A percentile compares a stretch with the other conserved stretches of the same genome.
phyloP scores from a whole-genome alignment of 2,888 invertebrate genomes.

The Ecliptopera silaceata region DNA sequence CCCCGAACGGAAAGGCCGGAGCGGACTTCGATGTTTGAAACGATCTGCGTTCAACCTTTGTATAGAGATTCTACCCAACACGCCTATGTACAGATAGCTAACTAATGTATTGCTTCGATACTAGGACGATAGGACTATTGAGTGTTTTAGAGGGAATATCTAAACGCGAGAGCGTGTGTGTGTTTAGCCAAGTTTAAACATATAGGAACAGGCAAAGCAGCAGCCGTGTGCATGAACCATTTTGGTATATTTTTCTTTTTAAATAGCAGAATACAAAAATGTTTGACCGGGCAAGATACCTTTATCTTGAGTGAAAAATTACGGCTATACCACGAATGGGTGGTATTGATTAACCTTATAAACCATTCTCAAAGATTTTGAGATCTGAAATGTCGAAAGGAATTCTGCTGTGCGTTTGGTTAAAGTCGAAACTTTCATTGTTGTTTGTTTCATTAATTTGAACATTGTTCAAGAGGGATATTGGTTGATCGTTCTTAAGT shows the following conservation, averaged over 20 bases:
- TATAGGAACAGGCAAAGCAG: too few species aligned
- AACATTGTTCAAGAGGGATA: neutral
- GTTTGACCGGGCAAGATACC: too few species aligned
- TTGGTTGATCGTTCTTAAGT: slow-evolving; percentile 9
- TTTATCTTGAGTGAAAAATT: too few species aligned
- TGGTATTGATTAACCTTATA: too few species aligned
- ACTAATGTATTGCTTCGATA: slow-evolving; percentile 8
- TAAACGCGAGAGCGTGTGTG: too few species aligned
- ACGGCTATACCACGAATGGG: too few species aligned
- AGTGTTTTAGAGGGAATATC: too few species aligned
- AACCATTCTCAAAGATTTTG: too few species aligned
- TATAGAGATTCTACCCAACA: slow-evolving; percentile 5
- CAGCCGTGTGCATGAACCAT: too few species aligned
- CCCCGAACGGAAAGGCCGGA: slow-evolving; percentile 87
- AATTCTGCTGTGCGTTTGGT: neutral
- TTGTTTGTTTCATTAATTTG: neutral
- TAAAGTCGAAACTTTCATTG: neutral
- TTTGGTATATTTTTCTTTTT: too few species aligned
- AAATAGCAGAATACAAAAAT: too few species aligned
- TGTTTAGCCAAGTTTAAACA: too few species aligned
- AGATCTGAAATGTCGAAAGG: neutral
- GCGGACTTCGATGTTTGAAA: slow-evolving; percentile 81
- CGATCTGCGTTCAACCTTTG: slow-evolving; percentile 32
- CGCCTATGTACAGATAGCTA: slow-evolving; percentile 25
- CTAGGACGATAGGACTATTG: slow-evolving; percentile 2